Conservation (phyloP, 2,888 invertebrate genomes). For the Polymixis flavicincta region DNA sequence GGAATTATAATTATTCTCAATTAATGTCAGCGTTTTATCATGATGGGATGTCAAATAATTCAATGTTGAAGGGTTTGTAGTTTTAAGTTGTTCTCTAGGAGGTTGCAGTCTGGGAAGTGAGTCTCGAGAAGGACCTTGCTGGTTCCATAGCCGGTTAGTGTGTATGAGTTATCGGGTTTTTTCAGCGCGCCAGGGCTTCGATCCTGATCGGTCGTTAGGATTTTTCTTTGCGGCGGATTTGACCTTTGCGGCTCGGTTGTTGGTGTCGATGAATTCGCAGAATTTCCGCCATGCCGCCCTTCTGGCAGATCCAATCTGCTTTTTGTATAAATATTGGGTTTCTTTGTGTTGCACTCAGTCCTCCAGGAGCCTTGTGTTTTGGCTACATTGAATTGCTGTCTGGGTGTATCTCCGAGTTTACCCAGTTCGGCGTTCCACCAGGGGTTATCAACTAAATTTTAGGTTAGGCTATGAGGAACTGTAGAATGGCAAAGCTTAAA, state of each 20-base stretch:
- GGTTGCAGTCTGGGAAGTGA: no score
- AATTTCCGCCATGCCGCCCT: background rate
- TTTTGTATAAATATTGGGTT: background rate
- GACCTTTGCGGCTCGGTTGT: background rate
- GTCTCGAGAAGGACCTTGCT: no score
- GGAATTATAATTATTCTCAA: no score
- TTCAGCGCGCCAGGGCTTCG: no score
- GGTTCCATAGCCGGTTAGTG: no score
- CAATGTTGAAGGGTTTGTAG: no score
- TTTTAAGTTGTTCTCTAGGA: no score
- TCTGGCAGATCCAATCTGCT: background rate
- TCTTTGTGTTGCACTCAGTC: background rate
- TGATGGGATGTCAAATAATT: no score
- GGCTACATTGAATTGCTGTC: background rate
- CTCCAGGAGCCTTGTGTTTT: background rate
- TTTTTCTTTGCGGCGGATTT: no score
- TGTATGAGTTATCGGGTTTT: no score
- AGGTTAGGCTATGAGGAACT: constrained; percentile 18
- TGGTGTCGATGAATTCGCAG: background rate
- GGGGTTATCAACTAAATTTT: constrained; percentile 3
- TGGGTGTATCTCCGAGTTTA: background rate
- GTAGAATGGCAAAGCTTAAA: background rate
- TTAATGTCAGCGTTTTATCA: no score
- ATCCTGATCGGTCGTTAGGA: no score
- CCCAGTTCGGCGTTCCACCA: background rate